Conservation (phyloP, 2,888 invertebrate genomes). For the Chrysodeixis includens region DNA sequence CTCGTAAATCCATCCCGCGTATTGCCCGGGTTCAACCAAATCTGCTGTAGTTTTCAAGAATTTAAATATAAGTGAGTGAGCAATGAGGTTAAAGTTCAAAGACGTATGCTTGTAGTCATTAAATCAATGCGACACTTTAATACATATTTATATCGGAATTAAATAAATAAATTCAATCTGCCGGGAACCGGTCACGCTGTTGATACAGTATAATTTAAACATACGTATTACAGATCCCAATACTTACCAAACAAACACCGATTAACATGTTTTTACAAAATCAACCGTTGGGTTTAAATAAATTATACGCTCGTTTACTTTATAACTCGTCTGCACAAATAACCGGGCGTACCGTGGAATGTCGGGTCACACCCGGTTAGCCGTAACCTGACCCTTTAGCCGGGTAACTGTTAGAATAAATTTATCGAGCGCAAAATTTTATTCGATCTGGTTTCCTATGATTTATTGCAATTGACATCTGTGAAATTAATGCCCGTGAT, state of each 20-base stretch:
- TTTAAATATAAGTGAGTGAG: slow-evolving; percentile 8
- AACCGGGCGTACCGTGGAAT: slow-evolving; percentile 33
- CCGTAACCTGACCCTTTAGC: slow-evolving; percentile 49
- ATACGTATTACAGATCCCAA: slow-evolving; percentile 22
- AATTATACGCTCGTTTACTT: slow-evolving; percentile 61
- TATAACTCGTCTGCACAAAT: slow-evolving; percentile 57
- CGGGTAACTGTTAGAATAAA: slow-evolving; percentile 47
- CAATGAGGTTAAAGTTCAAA: slow-evolving; percentile 6
- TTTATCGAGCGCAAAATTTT: slow-evolving; percentile 56
- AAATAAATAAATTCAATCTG: slow-evolving; percentile 17
- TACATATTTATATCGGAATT: not conserved
- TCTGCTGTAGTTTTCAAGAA: slow-evolving; percentile 12
- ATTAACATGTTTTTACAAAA: slow-evolving; percentile 60
- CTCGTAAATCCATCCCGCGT: slow-evolving; percentile 57
- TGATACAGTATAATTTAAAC: slow-evolving; percentile 24
- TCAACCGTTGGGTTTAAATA: slow-evolving; percentile 56
- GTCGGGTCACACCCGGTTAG: slow-evolving; percentile 43
- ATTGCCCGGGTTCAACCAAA: slow-evolving; percentile 32
- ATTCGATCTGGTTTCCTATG: slow-evolving; percentile 35
- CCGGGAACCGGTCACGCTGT: slow-evolving; percentile 7
- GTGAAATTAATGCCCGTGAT: slow-evolving; percentile 2
- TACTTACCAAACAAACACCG: slow-evolving; percentile 45
- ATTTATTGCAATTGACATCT: slow-evolving; percentile 23
- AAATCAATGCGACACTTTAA: slow-evolving; percentile 4
- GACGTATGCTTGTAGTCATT: slow-evolving; percentile 1